Evolutionary conservation across 2,113 vertebrate species (phyloP), one percentile per base, ranked within the genome.

Genomic region (Helogale parvula): DNA sequence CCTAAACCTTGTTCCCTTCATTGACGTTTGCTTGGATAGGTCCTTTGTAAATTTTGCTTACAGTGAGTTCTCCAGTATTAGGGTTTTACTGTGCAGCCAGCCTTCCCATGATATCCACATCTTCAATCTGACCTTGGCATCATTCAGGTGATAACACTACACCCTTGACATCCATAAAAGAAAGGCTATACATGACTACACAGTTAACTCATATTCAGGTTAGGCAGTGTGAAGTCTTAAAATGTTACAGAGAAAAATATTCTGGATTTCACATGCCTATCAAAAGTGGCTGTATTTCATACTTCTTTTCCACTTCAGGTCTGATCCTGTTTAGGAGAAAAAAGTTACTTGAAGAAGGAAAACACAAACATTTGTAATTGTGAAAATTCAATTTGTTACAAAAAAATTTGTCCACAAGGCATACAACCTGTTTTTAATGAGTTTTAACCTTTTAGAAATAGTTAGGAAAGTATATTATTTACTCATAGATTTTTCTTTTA

Each of bases 51-150:
- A 71, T 82, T 69, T 52, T 82, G 10, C 82, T 94, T 94, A 89
- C 9, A 76, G 41, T 76, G 12, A 76, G 45, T 65, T 90, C 60
- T 80, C 76, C 25, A 77, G 6, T 21, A n/a, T 91, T 65, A 57
- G 9, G 19, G 41, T 66, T 95, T 82, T 71, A 71, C 11, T 54
- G 33, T 50, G 68, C 14, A 85, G 13, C 76, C 21, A 52, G 15
- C 60, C 63, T 74, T 60, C 25, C 45, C 16, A 71, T 80, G 33
- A 93, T 77, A 92, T 77, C 57, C 80, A 33, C 66, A 86, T 82
- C 50, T 91, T 94, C 35, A 35, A 19, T 17, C 35, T 88, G 54
- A 97, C 35, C 76, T 83, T 90, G 57, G 93, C 47, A 88, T 95
- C 77, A 65, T 77, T 93, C 77, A 88, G 63, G 71, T 41, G 52